Evolutionary conservation across 2,797 vertebrate genomes (phyloP).

Genomic region (Cyclura pinguis): DNA sequence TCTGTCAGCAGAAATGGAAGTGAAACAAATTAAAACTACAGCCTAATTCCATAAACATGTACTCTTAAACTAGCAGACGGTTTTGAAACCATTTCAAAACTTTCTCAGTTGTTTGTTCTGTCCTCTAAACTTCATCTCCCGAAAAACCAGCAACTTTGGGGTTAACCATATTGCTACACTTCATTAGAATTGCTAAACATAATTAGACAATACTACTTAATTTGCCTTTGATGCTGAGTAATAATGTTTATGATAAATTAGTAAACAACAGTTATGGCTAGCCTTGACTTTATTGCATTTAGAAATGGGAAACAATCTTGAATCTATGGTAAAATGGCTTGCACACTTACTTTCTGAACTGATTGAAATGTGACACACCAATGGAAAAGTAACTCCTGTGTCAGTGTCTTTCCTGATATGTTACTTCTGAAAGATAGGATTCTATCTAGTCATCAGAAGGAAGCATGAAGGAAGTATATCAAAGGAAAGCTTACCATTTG

Average conservation of each 20-base stretch:
- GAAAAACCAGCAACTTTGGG: constrained; percentile 7
- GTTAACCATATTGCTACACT: constrained; percentile 15
- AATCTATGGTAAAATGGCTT: constrained; percentile 6
- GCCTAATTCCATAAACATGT: background rate
- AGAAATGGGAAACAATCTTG: background rate
- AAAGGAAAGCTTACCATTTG: constrained; percentile 2
- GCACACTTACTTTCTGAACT: background rate
- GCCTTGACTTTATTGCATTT: constrained; percentile 7
- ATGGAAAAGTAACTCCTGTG: background rate
- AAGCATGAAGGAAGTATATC: background rate
- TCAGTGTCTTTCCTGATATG: background rate
- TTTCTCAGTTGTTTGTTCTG: background rate
- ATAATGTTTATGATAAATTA: constrained; percentile 8
- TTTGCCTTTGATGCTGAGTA: constrained; percentile 12
- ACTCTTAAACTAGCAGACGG: background rate
- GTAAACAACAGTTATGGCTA: background rate
- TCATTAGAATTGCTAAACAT: constrained; percentile 24
- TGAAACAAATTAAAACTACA: background rate
- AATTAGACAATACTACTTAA: constrained; percentile 15
- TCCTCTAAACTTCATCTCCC: background rate
- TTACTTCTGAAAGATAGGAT: background rate
- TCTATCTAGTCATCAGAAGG: background rate
- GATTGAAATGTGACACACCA: background rate
- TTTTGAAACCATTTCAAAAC: constrained; percentile 32
- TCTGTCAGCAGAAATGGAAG: background rate